Evolutionary conservation across 37 sponge, comb jelly and placozoan genomes (phyloP).

Genomic region (Ephydatia muelleri): DNA sequence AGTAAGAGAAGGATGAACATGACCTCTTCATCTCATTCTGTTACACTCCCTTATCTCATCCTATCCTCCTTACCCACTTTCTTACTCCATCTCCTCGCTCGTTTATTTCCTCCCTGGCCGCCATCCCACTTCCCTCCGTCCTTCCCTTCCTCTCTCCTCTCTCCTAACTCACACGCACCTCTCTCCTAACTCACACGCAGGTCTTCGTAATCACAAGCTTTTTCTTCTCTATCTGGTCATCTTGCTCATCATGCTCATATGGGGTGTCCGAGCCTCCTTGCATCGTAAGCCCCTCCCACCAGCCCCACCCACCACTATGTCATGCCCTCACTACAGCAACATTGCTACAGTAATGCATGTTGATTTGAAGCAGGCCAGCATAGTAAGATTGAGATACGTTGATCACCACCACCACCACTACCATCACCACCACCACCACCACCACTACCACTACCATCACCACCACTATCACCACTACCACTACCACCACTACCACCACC

Average conservation of each 20-base stretch:
- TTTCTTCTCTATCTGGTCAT: constrained; percentile 67
- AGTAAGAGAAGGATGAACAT: not conserved
- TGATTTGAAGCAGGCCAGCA: too few species aligned
- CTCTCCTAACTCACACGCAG: not conserved
- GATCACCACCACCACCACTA: too few species aligned
- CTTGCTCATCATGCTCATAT: constrained; percentile 56
- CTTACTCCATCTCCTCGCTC: not conserved
- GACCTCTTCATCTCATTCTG: not conserved
- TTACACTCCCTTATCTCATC: not conserved
- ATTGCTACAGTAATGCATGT: too few species aligned
- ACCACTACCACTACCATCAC: too few species aligned
- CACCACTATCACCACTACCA: too few species aligned
- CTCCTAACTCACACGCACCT: not conserved
- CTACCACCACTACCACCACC: too few species aligned
- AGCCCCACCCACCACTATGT: not conserved
- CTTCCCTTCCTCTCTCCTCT: too few species aligned
- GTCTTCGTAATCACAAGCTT: constrained; percentile 60
- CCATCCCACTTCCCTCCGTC: not conserved
- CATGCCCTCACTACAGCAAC: too few species aligned
- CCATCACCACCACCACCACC: too few species aligned
- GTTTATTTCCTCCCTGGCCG: too few species aligned
- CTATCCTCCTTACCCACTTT: not conserved
- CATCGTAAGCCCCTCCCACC: constrained; percentile 16
- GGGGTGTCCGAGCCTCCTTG: constrained; percentile 52
- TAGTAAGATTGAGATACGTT: too few species aligned